Percentiles rank a stretch among this genome's conserved stretches.
Conservation (phyloP, 2,888 invertebrate genomes). For the Habroteleia sp. region DNA sequence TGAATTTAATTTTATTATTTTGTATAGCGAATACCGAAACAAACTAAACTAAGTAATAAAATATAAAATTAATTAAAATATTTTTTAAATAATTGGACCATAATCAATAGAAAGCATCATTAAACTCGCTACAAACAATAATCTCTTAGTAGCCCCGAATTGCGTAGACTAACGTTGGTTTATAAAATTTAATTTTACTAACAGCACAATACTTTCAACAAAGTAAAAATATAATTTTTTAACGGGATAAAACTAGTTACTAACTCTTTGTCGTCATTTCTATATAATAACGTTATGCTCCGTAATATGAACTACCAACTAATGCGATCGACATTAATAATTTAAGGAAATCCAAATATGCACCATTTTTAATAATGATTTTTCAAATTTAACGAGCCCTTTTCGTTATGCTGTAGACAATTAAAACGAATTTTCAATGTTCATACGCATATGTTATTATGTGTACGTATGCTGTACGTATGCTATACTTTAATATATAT, state of each 20-base stretch:
- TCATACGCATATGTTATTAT: too few species aligned
- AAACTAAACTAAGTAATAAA: too few species aligned
- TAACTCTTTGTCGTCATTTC: conserved; percentile 12
- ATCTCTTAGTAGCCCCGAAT: too few species aligned
- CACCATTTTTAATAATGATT: conserved; percentile 6
- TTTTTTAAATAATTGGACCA: too few species aligned
- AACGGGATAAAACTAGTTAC: conserved; percentile 5
- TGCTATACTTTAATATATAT: too few species aligned
- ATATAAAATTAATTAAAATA: too few species aligned
- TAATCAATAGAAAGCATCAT: too few species aligned
- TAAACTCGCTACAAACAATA: too few species aligned
- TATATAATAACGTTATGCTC: not conserved
- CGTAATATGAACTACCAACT: conserved; percentile 3
- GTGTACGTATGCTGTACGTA: too few species aligned
- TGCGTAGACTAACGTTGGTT: not conserved
- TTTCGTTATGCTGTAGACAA: conserved; percentile 5
- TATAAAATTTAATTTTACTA: conserved; percentile 3
- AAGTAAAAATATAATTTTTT: conserved; percentile 8
- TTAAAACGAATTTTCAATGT: conserved; percentile 13
- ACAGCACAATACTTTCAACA: conserved; percentile 6
- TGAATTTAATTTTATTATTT: too few species aligned
- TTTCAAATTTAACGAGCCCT: conserved; percentile 3
- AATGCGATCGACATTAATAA: conserved; percentile 7
- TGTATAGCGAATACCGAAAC: too few species aligned
- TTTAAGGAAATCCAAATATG: not conserved